Percentiles rank a stretch among this genome's conserved stretches.
phyloP scores from a whole-genome alignment of 2,888 invertebrate genomes.

The Ormyrus pomaceus region DNA sequence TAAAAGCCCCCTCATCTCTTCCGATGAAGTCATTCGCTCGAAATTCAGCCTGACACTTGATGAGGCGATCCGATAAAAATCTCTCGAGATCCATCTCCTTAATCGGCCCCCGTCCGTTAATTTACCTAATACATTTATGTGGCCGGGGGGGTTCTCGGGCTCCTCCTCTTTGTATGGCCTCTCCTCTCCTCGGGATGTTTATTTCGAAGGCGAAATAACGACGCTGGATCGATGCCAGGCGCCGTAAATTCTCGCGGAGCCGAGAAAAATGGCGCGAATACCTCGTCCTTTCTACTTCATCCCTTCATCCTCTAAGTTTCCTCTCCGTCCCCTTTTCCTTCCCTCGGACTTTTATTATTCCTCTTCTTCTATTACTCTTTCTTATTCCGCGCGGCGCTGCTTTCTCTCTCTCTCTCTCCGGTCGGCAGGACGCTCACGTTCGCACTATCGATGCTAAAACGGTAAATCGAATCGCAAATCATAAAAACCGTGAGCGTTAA shows the following conservation, averaged over 20 bases:
- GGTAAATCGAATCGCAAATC: constrained; percentile 38
- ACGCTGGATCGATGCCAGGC: constrained; percentile 72
- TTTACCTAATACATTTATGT: constrained; percentile 49
- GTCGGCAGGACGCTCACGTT: background rate
- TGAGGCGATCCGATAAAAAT: constrained; percentile 33
- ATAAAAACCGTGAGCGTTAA: constrained; percentile 11
- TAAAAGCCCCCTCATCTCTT: no score
- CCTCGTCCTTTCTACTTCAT: constrained; percentile 61
- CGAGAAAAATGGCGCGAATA: constrained; percentile 73
- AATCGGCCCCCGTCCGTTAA: constrained; percentile 31
- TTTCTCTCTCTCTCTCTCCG: background rate
- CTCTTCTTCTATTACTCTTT: constrained; percentile 42
- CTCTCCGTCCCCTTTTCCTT: constrained; percentile 56
- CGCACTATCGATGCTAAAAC: background rate
- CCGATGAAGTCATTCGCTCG: background rate
- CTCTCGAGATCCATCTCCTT: constrained; percentile 21
- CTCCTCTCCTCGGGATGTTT: constrained; percentile 64
- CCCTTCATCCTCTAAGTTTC: constrained; percentile 49
- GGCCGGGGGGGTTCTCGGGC: background rate
- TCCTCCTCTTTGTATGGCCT: background rate
- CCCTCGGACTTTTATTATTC: constrained; percentile 53
- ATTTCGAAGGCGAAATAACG: constrained; percentile 72
- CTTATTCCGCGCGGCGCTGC: constrained; percentile 31
- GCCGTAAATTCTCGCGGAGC: constrained; percentile 70
- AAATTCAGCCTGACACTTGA: constrained; percentile 16